Evolutionary conservation across 1,140 invertebrate species (phyloP).

Genomic region (Drosophila auraria): DNA sequence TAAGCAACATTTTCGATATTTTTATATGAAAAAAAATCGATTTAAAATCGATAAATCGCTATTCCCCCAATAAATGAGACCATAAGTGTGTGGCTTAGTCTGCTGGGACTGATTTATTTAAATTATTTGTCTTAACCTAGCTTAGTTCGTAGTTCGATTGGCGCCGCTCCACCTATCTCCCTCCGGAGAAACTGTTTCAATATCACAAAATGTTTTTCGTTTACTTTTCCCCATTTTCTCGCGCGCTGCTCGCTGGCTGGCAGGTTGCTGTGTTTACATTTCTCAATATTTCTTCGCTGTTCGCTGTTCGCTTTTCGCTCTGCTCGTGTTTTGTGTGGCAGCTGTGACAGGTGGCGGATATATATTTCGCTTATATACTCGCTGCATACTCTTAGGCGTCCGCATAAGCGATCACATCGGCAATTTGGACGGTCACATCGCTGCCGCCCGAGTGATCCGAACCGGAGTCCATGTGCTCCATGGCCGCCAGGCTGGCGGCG

Average conservation of each 20-base stretch:
- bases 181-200: slow-evolving; percentile 25
- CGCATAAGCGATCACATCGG: slow-evolving; percentile 81
- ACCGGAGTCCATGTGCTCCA: slow-evolving; percentile 74
- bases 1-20: background rate
- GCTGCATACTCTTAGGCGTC: slow-evolving; percentile 70
- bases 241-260: slow-evolving; percentile 2
- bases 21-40: background rate
- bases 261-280: background rate
- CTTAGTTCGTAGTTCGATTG: slow-evolving; percentile 10
- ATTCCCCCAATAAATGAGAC: background rate
- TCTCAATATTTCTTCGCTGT: background rate
- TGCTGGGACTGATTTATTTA: slow-evolving; percentile 15
- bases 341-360: slow-evolving; percentile 19
- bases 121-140: slow-evolving; percentile 23
- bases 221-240: slow-evolving; percentile 12
- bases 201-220: slow-evolving; percentile 34
- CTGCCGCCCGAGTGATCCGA: slow-evolving; percentile 85
- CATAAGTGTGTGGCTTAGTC: background rate
- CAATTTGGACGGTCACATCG: slow-evolving; percentile 82
- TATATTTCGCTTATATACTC: slow-evolving; percentile 1
- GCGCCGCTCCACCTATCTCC: slow-evolving; percentile 5
- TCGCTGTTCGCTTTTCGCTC: background rate
- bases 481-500: slow-evolving; percentile 65
- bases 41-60: background rate
- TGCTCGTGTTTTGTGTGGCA: slow-evolving; percentile 14